Conservation (phyloP, 2,888 invertebrate genomes). For the Eumerus sabulonum region DNA sequence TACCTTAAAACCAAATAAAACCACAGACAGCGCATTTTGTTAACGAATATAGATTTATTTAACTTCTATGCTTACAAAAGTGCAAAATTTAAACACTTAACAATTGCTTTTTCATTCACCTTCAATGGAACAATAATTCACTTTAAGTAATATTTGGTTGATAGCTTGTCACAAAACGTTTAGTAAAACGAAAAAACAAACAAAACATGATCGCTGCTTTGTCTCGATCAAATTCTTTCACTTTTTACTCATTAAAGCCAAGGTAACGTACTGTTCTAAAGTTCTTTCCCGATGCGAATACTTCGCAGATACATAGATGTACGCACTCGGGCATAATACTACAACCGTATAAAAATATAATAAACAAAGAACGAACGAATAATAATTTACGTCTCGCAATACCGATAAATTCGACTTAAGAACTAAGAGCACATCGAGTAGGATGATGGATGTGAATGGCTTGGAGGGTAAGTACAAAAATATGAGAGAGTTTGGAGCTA, state of each 20-base stretch:
- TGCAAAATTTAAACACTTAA: slow-evolving; percentile 56
- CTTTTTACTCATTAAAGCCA: too few species aligned
- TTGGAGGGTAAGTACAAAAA: slow-evolving; percentile 52
- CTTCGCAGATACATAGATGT: too few species aligned
- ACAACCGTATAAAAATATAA: slow-evolving; percentile 2
- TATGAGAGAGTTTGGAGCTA: slow-evolving; percentile 29
- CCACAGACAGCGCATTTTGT: not conserved
- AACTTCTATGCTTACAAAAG: slow-evolving; percentile 51
- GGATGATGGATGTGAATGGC: slow-evolving; percentile 3
- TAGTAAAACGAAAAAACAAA: slow-evolving; percentile 24
- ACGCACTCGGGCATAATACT: slow-evolving; percentile 21
- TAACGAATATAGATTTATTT: slow-evolving; percentile 43
- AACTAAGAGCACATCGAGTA: slow-evolving; percentile 26
- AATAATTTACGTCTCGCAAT: slow-evolving; percentile 26
- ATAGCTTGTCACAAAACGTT: slow-evolving; percentile 28
- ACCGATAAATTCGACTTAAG: slow-evolving; percentile 33
- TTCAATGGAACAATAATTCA: slow-evolving; percentile 35
- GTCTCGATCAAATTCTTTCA: too few species aligned
- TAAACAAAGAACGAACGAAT: slow-evolving; percentile 18
- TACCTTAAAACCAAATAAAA: not conserved
- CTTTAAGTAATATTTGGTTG: slow-evolving; percentile 58
- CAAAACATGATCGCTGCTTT: not conserved
- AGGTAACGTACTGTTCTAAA: too few species aligned
- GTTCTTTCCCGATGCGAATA: too few species aligned
- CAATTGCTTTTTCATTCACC: too few species aligned